Percentiles rank a stretch among this genome's conserved stretches.
These are phyloP conservation scores for Clamator glandarius DNA, from an alignment of 2,797 vertebrate genomes.

Conservation along the genomic window DNA sequence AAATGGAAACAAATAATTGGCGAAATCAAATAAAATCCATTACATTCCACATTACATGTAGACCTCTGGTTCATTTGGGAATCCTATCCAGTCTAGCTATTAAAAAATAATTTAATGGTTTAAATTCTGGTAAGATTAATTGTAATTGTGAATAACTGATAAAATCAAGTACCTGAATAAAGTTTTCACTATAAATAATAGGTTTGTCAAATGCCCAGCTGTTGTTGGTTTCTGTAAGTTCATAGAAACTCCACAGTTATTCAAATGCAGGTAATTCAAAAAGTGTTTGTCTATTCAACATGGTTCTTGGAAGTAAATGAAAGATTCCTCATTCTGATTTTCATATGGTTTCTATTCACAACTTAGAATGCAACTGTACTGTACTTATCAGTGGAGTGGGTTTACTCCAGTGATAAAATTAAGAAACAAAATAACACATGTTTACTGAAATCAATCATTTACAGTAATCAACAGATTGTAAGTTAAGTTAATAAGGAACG, in stretches of 20 bases:
- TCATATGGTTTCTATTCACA: background rate
- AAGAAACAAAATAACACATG: background rate
- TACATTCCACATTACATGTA: background rate
- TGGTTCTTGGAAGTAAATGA: background rate
- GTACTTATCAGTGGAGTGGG: background rate
- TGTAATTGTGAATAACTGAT: background rate
- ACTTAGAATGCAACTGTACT: background rate
- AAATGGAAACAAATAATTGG: background rate
- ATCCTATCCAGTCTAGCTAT: background rate
- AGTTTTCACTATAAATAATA: background rate
- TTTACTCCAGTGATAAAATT: background rate
- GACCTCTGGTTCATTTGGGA: background rate
- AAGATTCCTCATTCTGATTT: background rate
- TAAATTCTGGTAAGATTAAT: background rate
- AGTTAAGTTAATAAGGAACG: background rate
- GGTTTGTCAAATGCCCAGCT: background rate
- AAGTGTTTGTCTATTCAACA: background rate
- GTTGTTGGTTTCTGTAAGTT: background rate
- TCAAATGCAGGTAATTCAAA: background rate
- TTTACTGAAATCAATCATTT: background rate
- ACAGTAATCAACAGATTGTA: background rate
- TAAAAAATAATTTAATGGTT: background rate
- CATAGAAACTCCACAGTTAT: background rate
- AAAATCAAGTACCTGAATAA: background rate
- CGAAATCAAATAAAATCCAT: background rate